Percentiles rank a stretch among this genome's conserved stretches.
phyloP scores from a whole-genome alignment of 2,888 invertebrate genomes.

The Danaus chrysippus region DNA sequence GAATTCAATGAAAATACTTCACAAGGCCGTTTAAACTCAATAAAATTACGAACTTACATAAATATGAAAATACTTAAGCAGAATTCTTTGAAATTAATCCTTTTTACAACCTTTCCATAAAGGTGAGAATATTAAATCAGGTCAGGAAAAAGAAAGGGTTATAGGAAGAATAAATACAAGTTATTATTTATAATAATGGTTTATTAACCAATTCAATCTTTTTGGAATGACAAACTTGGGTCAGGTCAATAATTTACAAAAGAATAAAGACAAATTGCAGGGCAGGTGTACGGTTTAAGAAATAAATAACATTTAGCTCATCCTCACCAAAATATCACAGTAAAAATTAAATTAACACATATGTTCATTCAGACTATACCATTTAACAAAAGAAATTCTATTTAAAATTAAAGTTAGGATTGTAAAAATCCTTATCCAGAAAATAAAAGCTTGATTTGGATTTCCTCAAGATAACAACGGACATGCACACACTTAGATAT shows the following conservation, averaged over 20 bases:
- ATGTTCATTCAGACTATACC: conserved; percentile 17
- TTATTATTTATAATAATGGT: conserved; percentile 1
- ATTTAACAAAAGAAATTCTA: conserved; percentile 13
- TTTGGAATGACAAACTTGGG: conserved; percentile 27
- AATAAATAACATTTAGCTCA: conserved; percentile 42
- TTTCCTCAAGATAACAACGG: conserved; percentile 30
- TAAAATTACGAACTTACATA: too few species aligned
- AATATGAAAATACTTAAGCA: too few species aligned
- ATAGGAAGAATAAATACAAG: neutral
- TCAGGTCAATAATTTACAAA: conserved; percentile 33
- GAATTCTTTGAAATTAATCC: too few species aligned
- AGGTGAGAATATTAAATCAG: too few species aligned
- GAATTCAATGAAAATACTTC: too few species aligned
- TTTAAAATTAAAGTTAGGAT: neutral
- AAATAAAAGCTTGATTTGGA: conserved; percentile 10
- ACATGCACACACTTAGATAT: conserved; percentile 54
- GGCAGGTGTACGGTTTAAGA: conserved; percentile 38
- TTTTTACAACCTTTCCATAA: too few species aligned
- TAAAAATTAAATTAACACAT: conserved; percentile 49
- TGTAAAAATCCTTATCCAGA: too few species aligned
- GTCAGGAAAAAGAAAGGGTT: too few species aligned
- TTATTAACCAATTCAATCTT: conserved; percentile 22
- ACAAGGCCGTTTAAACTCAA: too few species aligned
- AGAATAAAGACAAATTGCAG: conserved; percentile 37
- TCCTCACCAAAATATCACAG: conserved; percentile 74